Base-by-base conservation (phyloP, 2,888 invertebrate species). In the Drosophila algonquin region DNA sequence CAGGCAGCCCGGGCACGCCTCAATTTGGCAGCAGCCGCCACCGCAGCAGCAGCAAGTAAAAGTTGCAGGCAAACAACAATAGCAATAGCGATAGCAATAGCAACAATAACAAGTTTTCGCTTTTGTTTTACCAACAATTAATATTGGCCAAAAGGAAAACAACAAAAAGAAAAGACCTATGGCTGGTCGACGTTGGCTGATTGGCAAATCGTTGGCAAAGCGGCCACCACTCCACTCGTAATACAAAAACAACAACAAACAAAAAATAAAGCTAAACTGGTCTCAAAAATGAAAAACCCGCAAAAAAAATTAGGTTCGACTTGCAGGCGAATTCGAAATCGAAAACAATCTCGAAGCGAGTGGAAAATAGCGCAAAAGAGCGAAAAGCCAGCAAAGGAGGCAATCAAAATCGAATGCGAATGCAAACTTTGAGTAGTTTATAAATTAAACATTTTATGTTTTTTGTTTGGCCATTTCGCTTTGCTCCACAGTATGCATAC, bases 181-280 rank as follows among this genome's bases (percentile, higher is more conserved):
- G n/a, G 40, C 35, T 83, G 68, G 77, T 50, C 59, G 51, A 79
- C 12, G 35, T 32, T 46, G 67, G n/a, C 18, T 24, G 57, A 48
- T 85, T 85, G 85, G 89, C 85, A 87, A 85, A 85, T 89, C 73
- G 71, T 79, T 83, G 72, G 79, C 79, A 65, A 73, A 80, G 75
- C 40, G 40, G 40, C 40, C 14, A 7, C 40, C 2, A 30, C 30
- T 30, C 24, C 24, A 8, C 30, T 30, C 30, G 30, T 30, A 30
- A 30, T 7, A 30, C 30, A 30, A 40, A 40, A 40, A 40, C 69
- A 67, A 73, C 48, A 18, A 24, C 40, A 45, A 51, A 18, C 45
- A 52, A 61, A 32, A 63, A 4, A 21, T 2, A 56, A 53, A 57
- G 59, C 75, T 40, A 80, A 89, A 89, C 89, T 89, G 82, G 84